Conservation (phyloP, 2,888 invertebrate genomes). For the Adelphocoris suturalis region DNA sequence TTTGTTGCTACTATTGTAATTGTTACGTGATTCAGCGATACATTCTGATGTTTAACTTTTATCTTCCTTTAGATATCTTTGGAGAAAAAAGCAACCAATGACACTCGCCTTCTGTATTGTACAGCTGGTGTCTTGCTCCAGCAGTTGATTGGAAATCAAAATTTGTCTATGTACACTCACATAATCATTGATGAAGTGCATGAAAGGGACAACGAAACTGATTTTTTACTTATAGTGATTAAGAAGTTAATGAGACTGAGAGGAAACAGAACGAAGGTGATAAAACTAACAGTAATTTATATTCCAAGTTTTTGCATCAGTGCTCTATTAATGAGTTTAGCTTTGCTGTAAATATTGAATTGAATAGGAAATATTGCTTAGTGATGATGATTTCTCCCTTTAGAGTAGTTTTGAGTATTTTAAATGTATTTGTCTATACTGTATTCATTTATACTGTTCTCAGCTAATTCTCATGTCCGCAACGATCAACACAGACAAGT, state of each 20-base stretch:
- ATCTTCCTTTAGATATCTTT: conserved; percentile 84
- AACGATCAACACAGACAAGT: conserved; percentile 88
- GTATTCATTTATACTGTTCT: conserved; percentile 74
- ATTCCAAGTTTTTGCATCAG: too few species aligned
- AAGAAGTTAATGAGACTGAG: conserved; percentile 82
- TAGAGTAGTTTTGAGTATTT: too few species aligned
- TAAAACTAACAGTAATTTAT: background rate
- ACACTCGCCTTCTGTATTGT: conserved; percentile 90
- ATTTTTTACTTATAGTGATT: conserved; percentile 91
- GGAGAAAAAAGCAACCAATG: conserved; percentile 82
- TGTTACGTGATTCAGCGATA: too few species aligned
- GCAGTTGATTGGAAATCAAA: conserved; percentile 83
- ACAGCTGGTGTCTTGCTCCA: conserved; percentile 94
- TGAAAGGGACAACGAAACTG: conserved; percentile 94
- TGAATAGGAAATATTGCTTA: too few species aligned
- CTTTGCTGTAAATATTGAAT: too few species aligned
- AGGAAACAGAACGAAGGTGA: conserved; percentile 71
- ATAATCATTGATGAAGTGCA: conserved; percentile 96
- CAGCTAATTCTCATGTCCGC: conserved; percentile 95
- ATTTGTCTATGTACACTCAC: conserved; percentile 89
- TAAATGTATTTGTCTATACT: too few species aligned
- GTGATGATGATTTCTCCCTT: too few species aligned
- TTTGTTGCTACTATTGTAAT: too few species aligned
- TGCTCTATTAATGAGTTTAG: too few species aligned
- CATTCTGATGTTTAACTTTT: too few species aligned